Conservation (phyloP, 2,888 invertebrate species). For the Thereva nobilitata region DNA sequence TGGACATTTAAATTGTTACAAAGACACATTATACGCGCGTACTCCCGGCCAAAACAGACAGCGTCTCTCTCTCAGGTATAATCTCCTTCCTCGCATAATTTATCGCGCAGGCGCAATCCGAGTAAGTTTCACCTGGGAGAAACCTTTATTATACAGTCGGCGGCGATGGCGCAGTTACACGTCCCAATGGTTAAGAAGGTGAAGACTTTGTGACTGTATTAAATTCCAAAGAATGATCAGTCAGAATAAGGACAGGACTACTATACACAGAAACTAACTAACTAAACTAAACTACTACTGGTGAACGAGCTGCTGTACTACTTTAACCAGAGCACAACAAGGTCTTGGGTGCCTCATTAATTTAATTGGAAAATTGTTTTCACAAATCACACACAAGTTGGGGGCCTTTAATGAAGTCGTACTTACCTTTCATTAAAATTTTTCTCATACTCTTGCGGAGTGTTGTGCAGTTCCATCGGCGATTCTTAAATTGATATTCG, state of each 20-base stretch:
- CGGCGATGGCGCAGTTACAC: background rate
- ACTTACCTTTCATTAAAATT: constrained; percentile 82
- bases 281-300: no score
- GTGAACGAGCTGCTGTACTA: no score
- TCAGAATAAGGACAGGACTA: constrained; percentile 14
- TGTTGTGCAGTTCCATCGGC: constrained; percentile 89
- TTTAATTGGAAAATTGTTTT: constrained; percentile 47
- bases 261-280: no score
- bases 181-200: background rate
- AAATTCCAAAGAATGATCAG: constrained; percentile 14
- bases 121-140: constrained; percentile 34
- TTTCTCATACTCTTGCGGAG: constrained; percentile 79
- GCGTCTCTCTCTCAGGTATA: constrained; percentile 25
- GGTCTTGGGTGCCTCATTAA: constrained; percentile 42
- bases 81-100: constrained; percentile 41
- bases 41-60: constrained; percentile 5
- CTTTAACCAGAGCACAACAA: constrained; percentile 11
- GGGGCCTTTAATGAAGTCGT: constrained; percentile 19
- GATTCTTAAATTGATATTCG: constrained; percentile 81
- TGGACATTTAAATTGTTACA: constrained; percentile 50
- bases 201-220: constrained; percentile 5
- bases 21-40: constrained; percentile 43
- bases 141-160: no score
- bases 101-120: constrained; percentile 38
- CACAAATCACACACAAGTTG: constrained; percentile 43